Evolutionary conservation across 2,797 vertebrate species (phyloP), one percentile per base, ranked within the genome.

Genomic region (Eremophila alpestris): DNA sequence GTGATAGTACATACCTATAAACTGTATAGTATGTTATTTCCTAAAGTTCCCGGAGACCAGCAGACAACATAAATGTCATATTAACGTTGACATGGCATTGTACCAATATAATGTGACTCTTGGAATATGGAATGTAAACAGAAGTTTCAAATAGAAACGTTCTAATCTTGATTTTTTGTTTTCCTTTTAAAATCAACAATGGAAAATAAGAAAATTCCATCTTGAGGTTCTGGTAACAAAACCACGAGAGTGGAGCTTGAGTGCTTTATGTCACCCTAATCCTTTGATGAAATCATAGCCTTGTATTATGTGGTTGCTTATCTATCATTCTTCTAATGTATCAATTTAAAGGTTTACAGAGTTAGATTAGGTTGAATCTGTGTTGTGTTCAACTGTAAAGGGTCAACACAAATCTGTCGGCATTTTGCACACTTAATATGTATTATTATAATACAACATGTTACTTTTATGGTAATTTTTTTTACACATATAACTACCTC

Each of bases 401-500:
- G 97, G 98, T 98, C 97, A 98, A 98, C 98, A 97, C 97, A 97
- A 97, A 98, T 98, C 97, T 98, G 98, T 98, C 94, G 96, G 97
- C 98, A 98, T 98, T 98, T 98, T 98, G 98, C 98, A 98, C 98
- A 98, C 97, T 97, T 98, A 81, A 96, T 97, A 97, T 98, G 97
- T 98, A 98, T 98, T 98, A 97, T 98, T 98, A 98, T 97, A 97
- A 98, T 98, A 97, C 97, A 97, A 96, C 97, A 96, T 98, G 97
- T 98, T 98, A 97, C 97, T 98, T 98, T 98, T 98, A 97, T 98
- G 98, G 97, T 98, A 97, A 98, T 91, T 96, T 98, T 98, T 97
- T 98, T 98, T 98, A 98, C 97, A 97, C 98, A 98, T 98, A 98
- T 98, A 98, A 99, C 99, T 99, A 99, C 99, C 99, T 99, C 99